These are phyloP conservation scores for Labeo catla DNA, from an alignment of 2,113 vertebrate genomes.

Conservation along the genomic window DNA sequence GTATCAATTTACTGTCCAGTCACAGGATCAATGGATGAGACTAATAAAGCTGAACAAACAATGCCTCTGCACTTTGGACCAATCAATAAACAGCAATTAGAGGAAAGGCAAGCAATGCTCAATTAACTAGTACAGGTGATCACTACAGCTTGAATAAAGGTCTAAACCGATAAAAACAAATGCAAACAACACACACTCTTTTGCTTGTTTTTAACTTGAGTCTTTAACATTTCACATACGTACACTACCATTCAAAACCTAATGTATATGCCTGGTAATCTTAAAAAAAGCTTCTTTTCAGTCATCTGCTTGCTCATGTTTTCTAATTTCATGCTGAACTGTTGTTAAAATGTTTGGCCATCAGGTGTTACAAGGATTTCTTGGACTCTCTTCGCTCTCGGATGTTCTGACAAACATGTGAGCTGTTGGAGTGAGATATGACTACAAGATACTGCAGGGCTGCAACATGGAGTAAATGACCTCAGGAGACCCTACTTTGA, in stretches of 20 bases:
- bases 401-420: background rate
- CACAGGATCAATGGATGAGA: constrained; percentile 23
- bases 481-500: constrained; percentile 9
- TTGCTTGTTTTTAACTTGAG: background rate
- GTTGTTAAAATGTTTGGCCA: background rate
- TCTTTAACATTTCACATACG: background rate
- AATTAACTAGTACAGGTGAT: background rate
- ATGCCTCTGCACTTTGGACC: background rate
- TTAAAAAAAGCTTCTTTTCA: background rate
- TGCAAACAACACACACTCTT: background rate
- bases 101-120: background rate
- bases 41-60: constrained; percentile 20
- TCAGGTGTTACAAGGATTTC: background rate
- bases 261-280: background rate
- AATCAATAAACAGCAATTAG: constrained; percentile 55
- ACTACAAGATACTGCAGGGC: constrained; percentile 10
- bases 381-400: background rate
- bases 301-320: background rate
- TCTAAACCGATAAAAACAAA: background rate
- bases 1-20: constrained; percentile 31
- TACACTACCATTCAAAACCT: background rate
- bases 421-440: constrained; percentile 26
- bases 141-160: background rate
- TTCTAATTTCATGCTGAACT: background rate
- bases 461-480: constrained; percentile 26